Evolutionary conservation across 37 sponge, comb jelly and placozoan species (phyloP).

Genomic region (Aplysina aerophoba): DNA sequence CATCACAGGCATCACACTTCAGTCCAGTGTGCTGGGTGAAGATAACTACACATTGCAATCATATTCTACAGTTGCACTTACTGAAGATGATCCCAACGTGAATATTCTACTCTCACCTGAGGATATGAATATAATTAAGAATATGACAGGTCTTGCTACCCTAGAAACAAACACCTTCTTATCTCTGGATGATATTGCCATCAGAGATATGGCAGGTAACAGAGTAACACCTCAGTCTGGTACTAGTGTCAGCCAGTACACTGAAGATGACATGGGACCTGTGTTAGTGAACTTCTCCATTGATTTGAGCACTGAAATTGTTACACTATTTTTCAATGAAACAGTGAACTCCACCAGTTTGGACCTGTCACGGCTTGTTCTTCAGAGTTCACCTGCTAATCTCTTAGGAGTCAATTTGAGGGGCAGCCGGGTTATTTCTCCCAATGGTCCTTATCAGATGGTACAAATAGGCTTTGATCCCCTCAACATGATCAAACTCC

Average conservation of each 20-base stretch:
- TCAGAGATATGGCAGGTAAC: slow-evolving; percentile 72
- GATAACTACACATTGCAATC: slow-evolving; percentile 50
- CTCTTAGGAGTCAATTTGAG: slow-evolving; percentile 30
- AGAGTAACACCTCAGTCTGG: slow-evolving; percentile 10
- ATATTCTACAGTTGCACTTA: slow-evolving; percentile 40
- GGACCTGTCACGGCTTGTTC: slow-evolving; percentile 29
- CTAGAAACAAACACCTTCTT: slow-evolving; percentile 66
- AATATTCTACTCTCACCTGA: slow-evolving; percentile 56
- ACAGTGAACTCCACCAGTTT: slow-evolving; percentile 81
- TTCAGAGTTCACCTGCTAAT: slow-evolving; percentile 27
- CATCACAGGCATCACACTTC: slow-evolving; percentile 69
- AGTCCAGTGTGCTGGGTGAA: neutral
- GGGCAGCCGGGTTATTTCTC: slow-evolving; percentile 43
- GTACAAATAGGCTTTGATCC: slow-evolving; percentile 64
- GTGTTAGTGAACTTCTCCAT: slow-evolving; percentile 61
- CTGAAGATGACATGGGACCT: slow-evolving; percentile 66
- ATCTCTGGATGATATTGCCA: slow-evolving; percentile 51
- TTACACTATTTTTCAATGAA: slow-evolving; percentile 86
- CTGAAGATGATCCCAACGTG: slow-evolving; percentile 55
- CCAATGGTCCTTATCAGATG: slow-evolving; percentile 46
- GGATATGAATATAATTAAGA: slow-evolving; percentile 84
- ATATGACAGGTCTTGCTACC: slow-evolving; percentile 69
- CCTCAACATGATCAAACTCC: slow-evolving; percentile 70
- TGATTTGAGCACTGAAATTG: slow-evolving; percentile 71
- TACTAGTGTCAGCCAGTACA: slow-evolving; percentile 31